Evolutionary conservation across 2,113 vertebrate species (phyloP), one percentile per base, ranked within the genome.

Genomic region (Crotophaga sulcirostris): DNA sequence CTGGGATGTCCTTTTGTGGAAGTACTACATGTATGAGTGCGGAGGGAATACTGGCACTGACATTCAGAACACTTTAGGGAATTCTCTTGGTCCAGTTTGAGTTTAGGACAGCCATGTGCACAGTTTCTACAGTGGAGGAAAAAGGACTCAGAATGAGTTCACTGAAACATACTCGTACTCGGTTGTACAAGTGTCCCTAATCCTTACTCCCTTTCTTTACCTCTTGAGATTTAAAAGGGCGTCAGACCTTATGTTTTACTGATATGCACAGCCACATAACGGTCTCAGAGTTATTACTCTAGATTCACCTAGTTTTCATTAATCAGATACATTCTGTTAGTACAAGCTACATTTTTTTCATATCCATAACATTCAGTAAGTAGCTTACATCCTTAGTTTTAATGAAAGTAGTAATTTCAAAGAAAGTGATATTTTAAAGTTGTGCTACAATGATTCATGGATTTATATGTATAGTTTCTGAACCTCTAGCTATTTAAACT

Each of bases 21-120:
- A 38, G 3, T 56, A 13, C 59, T 44, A 26, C 24, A 31, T 8
- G 2, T 25, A 33, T 31, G 47, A 15, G 14, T 5, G 18, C n/a
- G 34, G 18, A 64, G 11, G 5, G 20, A 87, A 6, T 34, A 26
- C 7, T 40, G 15, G 11, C 63, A 23, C 31, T 0, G 0, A 29
- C 4, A 29, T 58, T 74, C 19, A 42, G 31, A 91, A 54, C 0
- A 2, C 4, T 10, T 9, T 49, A 40, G 52, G 5, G 25, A 23
- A 18, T 78, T 26, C 63, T 64, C n/a, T 74, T 42, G 25, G 17
- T 44, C 14, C 16, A 36, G 51, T 36, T 72, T 77, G 45, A 49
- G 7, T 40, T 91, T 81, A 58, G 8, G 34, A 42, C 20, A 42
- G 16, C 67, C 26, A 16, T 59, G 44, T 25, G 4, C 26, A 68